Conservation (phyloP, 2,113 vertebrate species). For the Strix aluco region DNA sequence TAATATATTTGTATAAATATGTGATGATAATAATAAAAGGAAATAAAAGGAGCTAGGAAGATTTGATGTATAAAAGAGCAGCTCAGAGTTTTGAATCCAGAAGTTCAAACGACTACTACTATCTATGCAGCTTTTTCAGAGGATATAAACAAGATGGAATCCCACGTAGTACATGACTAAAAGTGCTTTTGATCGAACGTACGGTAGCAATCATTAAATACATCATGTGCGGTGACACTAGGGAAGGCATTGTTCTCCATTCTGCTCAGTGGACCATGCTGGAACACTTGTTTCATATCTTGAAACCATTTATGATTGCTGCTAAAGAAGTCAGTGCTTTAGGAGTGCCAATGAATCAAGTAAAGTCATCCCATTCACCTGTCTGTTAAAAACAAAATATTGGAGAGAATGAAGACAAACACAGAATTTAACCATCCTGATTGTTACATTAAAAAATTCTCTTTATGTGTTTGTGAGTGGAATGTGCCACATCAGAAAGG, state of each 20-base stretch:
- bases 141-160: constrained; percentile 27
- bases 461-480: background rate
- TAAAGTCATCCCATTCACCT: constrained; percentile 65
- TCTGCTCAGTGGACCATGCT: constrained; percentile 78
- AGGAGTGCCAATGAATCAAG: constrained; percentile 50
- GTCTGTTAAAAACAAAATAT: constrained; percentile 55
- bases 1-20: background rate
- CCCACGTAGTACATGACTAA: constrained; percentile 32
- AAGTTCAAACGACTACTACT: background rate
- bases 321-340: constrained; percentile 67
- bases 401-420: constrained; percentile 44
- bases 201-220: constrained; percentile 60
- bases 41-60: background rate
- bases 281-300: constrained; percentile 72
- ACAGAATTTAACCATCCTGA: background rate
- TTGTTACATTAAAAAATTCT: background rate
- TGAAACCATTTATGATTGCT: constrained; percentile 74
- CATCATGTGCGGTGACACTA: constrained; percentile 64
- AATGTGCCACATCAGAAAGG: background rate
- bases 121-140: constrained; percentile 2
- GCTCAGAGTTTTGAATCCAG: background rate
- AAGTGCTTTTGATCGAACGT: constrained; percentile 58
- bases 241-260: constrained; percentile 68
- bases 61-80: background rate
- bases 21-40: background rate